phyloP scores from a whole-genome alignment of 2,888 invertebrate genomes.

The Cancer borealis region DNA sequence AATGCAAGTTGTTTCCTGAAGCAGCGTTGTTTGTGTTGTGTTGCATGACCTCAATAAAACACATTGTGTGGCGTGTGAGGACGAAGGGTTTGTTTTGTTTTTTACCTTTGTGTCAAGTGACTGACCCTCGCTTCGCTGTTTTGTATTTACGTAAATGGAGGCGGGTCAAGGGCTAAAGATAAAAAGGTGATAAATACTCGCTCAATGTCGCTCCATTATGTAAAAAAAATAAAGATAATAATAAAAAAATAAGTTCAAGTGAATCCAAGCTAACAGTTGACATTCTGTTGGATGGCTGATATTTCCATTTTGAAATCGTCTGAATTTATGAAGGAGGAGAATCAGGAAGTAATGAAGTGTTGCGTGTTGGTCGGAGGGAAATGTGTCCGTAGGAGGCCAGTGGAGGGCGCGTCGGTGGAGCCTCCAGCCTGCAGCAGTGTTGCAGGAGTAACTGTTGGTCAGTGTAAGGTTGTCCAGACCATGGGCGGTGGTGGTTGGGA shows the following conservation, averaged over 20 bases:
- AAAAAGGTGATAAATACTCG: not conserved
- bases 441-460: not conserved
- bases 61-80: not conserved
- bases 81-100: not conserved
- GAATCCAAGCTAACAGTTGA: not conserved
- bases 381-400: not conserved
- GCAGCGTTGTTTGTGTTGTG: not conserved
- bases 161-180: not conserved
- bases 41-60: constrained; percentile 16
- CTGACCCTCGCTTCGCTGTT: not conserved
- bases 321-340: not conserved
- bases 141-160: not conserved
- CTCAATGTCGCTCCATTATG: not conserved
- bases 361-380: not conserved
- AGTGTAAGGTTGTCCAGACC: not conserved
- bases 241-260: not conserved
- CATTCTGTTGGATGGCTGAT: not conserved
- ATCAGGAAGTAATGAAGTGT: not conserved
- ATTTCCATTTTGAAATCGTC: not conserved
- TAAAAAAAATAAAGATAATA: not conserved
- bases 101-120: not conserved
- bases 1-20: not conserved
- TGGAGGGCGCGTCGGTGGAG: not conserved
- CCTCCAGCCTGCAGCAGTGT: not conserved
- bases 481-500: not conserved